phyloP scores from a whole-genome alignment of 1,140 invertebrate species.

The Arion vulgaris region DNA sequence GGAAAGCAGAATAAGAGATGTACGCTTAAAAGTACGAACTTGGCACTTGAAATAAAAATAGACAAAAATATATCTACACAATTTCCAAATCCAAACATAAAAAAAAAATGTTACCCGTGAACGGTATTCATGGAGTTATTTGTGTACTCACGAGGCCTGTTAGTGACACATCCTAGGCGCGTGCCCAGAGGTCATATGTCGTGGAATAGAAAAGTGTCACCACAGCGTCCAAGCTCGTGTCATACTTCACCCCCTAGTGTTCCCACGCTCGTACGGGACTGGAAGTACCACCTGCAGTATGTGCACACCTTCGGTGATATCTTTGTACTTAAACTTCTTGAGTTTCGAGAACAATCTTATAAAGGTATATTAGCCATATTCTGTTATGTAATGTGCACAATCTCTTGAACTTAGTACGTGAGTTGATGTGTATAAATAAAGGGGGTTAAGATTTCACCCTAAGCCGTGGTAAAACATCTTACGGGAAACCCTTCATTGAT shows the following conservation, averaged over 20 bases:
- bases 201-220: conserved; percentile 12
- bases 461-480: no score
- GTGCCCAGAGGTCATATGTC: conserved; percentile 5
- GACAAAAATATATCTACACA: no score
- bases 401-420: no score
- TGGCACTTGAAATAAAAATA: no score
- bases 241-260: neutral
- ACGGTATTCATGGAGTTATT: neutral
- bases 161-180: conserved; percentile 8
- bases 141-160: conserved; percentile 3
- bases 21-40: no score
- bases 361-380: no score
- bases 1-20: no score
- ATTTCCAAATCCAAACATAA: no score
- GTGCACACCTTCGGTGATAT: neutral
- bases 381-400: no score
- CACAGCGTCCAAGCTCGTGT: conserved; percentile 25
- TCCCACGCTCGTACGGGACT: conserved; percentile 1
- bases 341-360: no score
- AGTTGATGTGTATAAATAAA: no score
- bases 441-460: no score
- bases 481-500: neutral
- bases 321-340: neutral
- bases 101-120: neutral
- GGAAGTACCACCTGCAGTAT: conserved; percentile 1